These are phyloP conservation scores for Ceuthmochares aereus DNA, from an alignment of 2,113 vertebrate genomes.

Conservation along the genomic window DNA sequence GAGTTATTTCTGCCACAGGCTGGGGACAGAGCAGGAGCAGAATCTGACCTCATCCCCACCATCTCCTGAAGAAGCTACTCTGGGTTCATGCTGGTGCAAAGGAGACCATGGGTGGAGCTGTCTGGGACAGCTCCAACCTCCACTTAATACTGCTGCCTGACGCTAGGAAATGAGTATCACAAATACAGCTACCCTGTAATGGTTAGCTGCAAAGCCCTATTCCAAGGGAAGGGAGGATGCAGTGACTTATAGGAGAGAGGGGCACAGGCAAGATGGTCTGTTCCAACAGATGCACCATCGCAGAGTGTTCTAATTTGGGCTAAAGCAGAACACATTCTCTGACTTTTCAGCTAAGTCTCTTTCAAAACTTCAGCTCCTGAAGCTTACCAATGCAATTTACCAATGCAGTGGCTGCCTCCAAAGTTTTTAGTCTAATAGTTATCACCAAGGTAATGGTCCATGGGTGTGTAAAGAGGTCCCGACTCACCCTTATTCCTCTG, in stretches of 20 bases:
- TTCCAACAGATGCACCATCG: background rate
- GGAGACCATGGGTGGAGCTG: background rate
- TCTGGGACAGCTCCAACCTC: background rate
- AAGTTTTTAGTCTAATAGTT: too few species aligned
- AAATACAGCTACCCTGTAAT: background rate
- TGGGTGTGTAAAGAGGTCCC: too few species aligned
- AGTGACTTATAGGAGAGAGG: background rate
- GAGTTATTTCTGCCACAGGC: conserved; percentile 41
- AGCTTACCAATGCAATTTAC: too few species aligned
- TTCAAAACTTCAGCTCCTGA: too few species aligned
- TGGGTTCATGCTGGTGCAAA: background rate
- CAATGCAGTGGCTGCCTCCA: too few species aligned
- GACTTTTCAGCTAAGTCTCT: too few species aligned
- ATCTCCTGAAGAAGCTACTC: background rate
- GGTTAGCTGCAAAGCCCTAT: background rate
- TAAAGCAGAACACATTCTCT: too few species aligned
- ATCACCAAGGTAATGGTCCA: too few species aligned
- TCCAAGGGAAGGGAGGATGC: background rate
- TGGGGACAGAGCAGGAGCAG: background rate
- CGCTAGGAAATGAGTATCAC: background rate
- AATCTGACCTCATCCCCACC: background rate
- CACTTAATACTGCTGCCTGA: fast-evolving
- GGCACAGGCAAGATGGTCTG: fast-evolving
- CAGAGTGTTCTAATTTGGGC: background rate
- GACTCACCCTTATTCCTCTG: too few species aligned